A percentile compares a stretch with the other conserved stretches of the same genome.
Conservation (phyloP, 2,888 invertebrate genomes). For the Autographa gamma region DNA sequence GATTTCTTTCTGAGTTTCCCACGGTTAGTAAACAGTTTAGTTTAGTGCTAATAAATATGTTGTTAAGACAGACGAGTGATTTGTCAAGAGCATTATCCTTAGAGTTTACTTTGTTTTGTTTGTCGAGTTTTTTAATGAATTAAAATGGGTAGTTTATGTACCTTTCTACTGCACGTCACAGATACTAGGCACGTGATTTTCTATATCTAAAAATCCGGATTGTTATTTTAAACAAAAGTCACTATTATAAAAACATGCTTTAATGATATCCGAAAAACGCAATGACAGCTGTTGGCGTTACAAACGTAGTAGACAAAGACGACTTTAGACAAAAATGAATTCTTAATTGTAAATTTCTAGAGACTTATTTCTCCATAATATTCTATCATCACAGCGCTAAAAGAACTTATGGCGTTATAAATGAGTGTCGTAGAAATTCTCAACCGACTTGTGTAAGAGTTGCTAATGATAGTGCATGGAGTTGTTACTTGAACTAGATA, state of each 20-base stretch:
- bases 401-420: neutral
- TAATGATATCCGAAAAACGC: too few relatives aligned
- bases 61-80: neutral
- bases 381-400: neutral
- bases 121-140: neutral
- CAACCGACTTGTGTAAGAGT: conserved; percentile 26
- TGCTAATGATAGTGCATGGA: conserved; percentile 29
- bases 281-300: too few relatives aligned
- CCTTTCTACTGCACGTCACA: too few relatives aligned
- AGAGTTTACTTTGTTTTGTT: neutral
- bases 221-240: too few relatives aligned
- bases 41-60: neutral
- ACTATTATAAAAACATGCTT: too few relatives aligned
- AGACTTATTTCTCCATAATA: neutral
- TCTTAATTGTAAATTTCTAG: too few relatives aligned
- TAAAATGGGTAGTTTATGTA: neutral
- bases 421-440: conserved; percentile 26
- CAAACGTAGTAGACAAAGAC: too few relatives aligned
- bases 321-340: too few relatives aligned
- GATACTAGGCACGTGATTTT: too few relatives aligned
- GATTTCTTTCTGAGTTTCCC: conserved; percentile 19
- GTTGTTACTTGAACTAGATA: conserved; percentile 14
- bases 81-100: neutral
- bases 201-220: too few relatives aligned
- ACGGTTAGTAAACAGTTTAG: conserved; percentile 7